A percentile compares a stretch with the other conserved stretches of the same genome.
These are phyloP conservation scores for Hydrozoanthus tunicans DNA, from an alignment of 64 coral and sea anemone genomes.

Conservation along the genomic window DNA sequence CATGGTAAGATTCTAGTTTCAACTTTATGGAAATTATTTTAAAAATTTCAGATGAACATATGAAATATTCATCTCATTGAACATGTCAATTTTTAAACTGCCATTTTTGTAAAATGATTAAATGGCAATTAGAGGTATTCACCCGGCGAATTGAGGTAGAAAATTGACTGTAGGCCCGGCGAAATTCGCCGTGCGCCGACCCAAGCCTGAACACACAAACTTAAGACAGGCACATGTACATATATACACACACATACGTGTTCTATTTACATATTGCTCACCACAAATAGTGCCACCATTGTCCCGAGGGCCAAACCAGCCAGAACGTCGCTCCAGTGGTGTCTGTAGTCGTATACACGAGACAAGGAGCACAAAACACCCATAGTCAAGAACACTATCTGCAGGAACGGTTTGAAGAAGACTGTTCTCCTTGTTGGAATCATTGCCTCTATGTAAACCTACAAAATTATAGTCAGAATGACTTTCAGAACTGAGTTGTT, in stretches of 20 bases:
- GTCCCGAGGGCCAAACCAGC: constrained; percentile 75
- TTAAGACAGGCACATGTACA: too few relatives aligned
- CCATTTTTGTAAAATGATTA: too few relatives aligned
- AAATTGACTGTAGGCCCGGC: too few relatives aligned
- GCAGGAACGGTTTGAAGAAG: constrained; percentile 78
- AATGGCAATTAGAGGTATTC: too few relatives aligned
- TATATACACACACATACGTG: too few relatives aligned
- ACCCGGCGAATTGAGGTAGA: too few relatives aligned
- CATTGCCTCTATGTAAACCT: constrained; percentile 84
- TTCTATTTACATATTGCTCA: constrained; percentile 2
- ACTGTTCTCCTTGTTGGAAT: constrained; percentile 79
- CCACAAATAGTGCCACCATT: constrained; percentile 78
- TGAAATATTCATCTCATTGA: too few relatives aligned
- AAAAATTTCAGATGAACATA: too few relatives aligned
- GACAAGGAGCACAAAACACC: constrained; percentile 78
- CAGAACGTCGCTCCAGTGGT: constrained; percentile 88
- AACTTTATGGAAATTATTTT: too few relatives aligned
- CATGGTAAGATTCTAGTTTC: too few relatives aligned
- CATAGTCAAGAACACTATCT: constrained; percentile 66
- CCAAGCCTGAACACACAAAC: not conserved
- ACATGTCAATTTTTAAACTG: too few relatives aligned
- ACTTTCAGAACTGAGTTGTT: not conserved
- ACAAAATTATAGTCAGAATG: not conserved
- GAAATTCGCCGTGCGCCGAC: too few relatives aligned
- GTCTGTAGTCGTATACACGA: constrained; percentile 88